Evolutionary conservation across 1,140 invertebrate genomes (phyloP).

Genomic region (Helicoverpa armigera): DNA sequence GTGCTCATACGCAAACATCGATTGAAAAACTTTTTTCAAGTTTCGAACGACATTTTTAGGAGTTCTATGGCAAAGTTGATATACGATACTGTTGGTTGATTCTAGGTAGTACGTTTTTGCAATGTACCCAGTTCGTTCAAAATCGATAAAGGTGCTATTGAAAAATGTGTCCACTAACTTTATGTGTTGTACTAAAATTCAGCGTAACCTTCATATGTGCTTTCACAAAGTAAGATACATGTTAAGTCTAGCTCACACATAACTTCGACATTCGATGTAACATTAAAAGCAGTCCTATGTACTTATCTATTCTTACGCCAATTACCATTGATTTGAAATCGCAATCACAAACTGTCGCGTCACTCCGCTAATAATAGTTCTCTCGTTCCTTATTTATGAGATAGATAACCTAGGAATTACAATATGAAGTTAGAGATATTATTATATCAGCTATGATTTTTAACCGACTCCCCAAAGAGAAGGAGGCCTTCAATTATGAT

Average conservation of each 20-base stretch:
- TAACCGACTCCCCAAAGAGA: no score
- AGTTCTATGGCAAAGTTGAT: conserved; percentile 8
- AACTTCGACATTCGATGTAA: background rate
- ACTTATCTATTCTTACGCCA: conserved; percentile 23
- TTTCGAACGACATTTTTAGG: conserved; percentile 34
- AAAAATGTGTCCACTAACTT: no score
- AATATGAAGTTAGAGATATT: background rate
- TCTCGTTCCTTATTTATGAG: conserved; percentile 13
- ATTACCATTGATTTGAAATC: conserved; percentile 14
- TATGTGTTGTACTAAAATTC: no score
- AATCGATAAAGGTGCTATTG: no score
- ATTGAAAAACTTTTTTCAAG: conserved; percentile 36
- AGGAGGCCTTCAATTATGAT: no score
- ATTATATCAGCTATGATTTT: no score
- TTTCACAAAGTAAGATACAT: no score
- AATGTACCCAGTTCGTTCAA: no score
- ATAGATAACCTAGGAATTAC: background rate
- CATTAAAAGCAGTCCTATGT: conserved; percentile 2
- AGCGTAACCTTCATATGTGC: no score
- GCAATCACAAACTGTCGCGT: conserved; percentile 3
- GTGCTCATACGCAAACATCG: conserved; percentile 26
- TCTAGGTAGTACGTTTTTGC: no score
- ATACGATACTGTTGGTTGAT: conserved; percentile 15
- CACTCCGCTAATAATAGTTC: background rate
- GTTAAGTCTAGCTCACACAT: no score